Evolutionary conservation across 2,888 invertebrate species (phyloP).

Genomic region (Agrotis segetum): DNA sequence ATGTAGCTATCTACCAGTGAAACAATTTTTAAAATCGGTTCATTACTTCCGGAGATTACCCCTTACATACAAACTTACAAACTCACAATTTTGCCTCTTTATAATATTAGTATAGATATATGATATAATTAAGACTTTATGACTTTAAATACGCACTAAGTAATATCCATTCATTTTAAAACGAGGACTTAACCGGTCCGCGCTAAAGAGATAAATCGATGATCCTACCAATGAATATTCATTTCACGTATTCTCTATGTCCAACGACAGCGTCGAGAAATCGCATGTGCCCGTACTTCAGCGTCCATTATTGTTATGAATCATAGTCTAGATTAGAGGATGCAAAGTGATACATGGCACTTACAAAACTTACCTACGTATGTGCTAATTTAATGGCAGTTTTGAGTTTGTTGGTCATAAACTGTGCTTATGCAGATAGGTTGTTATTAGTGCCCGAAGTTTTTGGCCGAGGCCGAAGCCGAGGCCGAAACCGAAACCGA

Average conservation of each 20-base stretch:
- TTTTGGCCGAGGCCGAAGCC: too few relatives aligned
- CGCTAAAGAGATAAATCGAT: constrained; percentile 57
- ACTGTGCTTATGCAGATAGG: constrained; percentile 36
- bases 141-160: constrained; percentile 15
- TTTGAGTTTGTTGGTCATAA: constrained; percentile 43
- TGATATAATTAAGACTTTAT: background rate
- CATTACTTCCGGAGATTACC: too few relatives aligned
- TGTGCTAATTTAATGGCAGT: constrained; percentile 44
- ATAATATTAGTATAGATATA: too few relatives aligned
- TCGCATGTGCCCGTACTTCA: constrained; percentile 47
- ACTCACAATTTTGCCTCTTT: too few relatives aligned
- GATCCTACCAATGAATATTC: constrained; percentile 69
- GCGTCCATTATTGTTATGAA: constrained; percentile 51
- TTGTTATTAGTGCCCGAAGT: constrained; percentile 1
- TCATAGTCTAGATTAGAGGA: constrained; percentile 48
- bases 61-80: too few relatives aligned
- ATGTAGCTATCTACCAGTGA: too few relatives aligned
- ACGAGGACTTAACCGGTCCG: constrained; percentile 21
- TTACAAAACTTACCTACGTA: constrained; percentile 42
- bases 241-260: constrained; percentile 65
- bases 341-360: constrained; percentile 38
- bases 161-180: constrained; percentile 7
- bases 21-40: too few relatives aligned
- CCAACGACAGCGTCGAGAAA: constrained; percentile 45
- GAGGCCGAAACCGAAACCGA: too few relatives aligned